Conservation (phyloP, 2,113 vertebrate species). For the Oreochromis niloticus region DNA sequence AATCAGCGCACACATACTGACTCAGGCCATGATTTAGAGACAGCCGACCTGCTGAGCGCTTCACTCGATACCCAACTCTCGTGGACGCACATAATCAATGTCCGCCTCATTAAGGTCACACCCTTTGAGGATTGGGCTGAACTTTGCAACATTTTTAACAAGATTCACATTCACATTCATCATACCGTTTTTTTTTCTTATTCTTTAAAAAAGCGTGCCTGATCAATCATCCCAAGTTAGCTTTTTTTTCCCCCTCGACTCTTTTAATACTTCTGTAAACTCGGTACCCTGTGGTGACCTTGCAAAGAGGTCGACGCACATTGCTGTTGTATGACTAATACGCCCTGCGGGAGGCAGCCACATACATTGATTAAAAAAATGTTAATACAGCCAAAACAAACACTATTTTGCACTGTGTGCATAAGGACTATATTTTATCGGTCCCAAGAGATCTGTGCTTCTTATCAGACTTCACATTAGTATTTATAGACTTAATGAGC, state of each 20-base stretch:
- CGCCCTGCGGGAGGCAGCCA: not conserved
- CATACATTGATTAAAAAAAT: not conserved
- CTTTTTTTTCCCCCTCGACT: not conserved
- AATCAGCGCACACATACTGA: slow-evolving; percentile 64
- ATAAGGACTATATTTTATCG: not conserved
- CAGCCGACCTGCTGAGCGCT: slow-evolving; percentile 52
- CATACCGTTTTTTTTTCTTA: not conserved
- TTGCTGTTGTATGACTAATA: not conserved
- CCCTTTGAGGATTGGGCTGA: slow-evolving; percentile 61
- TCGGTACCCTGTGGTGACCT: not conserved
- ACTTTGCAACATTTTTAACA: slow-evolving; percentile 63
- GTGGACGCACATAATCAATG: slow-evolving; percentile 74
- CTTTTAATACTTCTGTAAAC: not conserved
- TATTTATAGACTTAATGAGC: not conserved
- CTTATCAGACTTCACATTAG: not conserved
- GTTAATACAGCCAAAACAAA: not conserved
- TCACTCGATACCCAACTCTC: slow-evolving; percentile 56
- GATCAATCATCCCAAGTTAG: slow-evolving; percentile 3
- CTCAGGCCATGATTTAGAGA: slow-evolving; percentile 64
- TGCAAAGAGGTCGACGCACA: not conserved
- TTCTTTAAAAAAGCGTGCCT: slow-evolving; percentile 13
- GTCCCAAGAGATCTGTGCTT: not conserved
- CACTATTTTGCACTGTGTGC: not conserved
- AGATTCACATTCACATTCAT: slow-evolving; percentile 36
- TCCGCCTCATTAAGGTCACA: slow-evolving; percentile 62